Evolutionary conservation across 2,113 vertebrate genomes (phyloP), one percentile per base, ranked within the genome.

Genomic region (Cyphomyrus plagiostoma): DNA sequence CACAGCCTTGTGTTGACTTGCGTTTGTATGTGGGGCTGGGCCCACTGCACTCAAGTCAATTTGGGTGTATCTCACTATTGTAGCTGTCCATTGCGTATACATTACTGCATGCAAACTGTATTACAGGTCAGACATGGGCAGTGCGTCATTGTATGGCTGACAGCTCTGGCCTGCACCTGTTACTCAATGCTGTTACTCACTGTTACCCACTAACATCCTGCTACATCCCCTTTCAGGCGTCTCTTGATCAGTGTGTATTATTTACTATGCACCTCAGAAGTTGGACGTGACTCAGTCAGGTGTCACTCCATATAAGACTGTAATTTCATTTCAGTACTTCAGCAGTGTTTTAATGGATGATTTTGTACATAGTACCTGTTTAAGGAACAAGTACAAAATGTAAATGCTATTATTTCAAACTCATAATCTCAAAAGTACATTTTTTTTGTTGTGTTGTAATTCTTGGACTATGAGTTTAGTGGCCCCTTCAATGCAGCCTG

Each of bases 281-380:
- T 66, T n/a, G 58, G n/a, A n/a, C n/a, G n/a, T n/a, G n/a, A n/a
- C n/a, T n/a, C n/a, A n/a, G n/a, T n/a, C n/a, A n/a, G n/a, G n/a
- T n/a, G n/a, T n/a, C n/a, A n/a, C n/a, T n/a, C n/a, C n/a, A n/a
- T n/a, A n/a, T 66, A 26, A 66, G 58, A 66, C 58, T 62, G 7
- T 58, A 62, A 94, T 94, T 97, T 96, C 96, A 97, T 98, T 98
- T 98, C 95, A 93, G 96, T 98, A 96, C 93, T 95, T 98, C 96
- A 97, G 98, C 97, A 98, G 98, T 96, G 95, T 99, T 99, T 98
- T 97, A 97, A 97, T 97, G 96, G 95, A 97, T 97, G 97, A 97
- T 98, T 98, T 98, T 98, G 98, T 99, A 98, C 98, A 98, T 98
- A 97, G 97, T 97, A 97, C 98, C 97, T 99, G 98, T 98, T 99